These are phyloP conservation scores for Ommatoiulus sabulosus DNA, from an alignment of 2,888 invertebrate species.

Conservation along the genomic window DNA sequence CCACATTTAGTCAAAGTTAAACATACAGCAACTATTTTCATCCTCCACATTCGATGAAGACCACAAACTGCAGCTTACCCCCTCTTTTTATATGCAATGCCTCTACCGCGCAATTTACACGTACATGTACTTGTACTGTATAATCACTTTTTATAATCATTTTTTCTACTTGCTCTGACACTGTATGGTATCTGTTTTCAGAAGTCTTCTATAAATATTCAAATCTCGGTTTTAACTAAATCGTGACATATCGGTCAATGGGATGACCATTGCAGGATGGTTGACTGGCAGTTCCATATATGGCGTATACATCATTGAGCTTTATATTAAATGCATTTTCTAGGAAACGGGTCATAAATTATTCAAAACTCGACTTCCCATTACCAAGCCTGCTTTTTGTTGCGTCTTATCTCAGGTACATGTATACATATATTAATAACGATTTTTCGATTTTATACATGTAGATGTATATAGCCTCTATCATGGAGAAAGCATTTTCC, in stretches of 20 bases:
- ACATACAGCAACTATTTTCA: not conserved
- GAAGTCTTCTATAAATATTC: not conserved
- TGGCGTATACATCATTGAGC: not conserved
- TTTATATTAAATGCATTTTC: not conserved
- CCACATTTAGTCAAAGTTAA: not conserved
- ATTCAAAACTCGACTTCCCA: not conserved
- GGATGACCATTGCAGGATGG: too few species aligned
- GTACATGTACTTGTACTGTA: not conserved
- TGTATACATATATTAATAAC: too few species aligned
- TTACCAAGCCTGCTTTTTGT: too few species aligned
- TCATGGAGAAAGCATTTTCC: too few species aligned
- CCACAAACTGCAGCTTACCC: slow-evolving; percentile 7
- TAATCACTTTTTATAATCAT: not conserved
- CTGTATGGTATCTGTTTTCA: not conserved
- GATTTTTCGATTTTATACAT: too few species aligned
- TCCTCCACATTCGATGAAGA: slow-evolving; percentile 1
- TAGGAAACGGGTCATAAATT: not conserved
- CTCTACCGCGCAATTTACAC: not conserved
- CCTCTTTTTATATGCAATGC: not conserved
- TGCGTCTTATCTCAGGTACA: too few species aligned
- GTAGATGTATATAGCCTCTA: too few species aligned
- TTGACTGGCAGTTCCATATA: not conserved
- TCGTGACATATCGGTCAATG: too few species aligned
- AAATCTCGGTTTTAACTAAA: not conserved
- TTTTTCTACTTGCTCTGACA: not conserved